Evolutionary conservation across 2,797 vertebrate species (phyloP).

Genomic region (Coranthus polyacanthus): DNA sequence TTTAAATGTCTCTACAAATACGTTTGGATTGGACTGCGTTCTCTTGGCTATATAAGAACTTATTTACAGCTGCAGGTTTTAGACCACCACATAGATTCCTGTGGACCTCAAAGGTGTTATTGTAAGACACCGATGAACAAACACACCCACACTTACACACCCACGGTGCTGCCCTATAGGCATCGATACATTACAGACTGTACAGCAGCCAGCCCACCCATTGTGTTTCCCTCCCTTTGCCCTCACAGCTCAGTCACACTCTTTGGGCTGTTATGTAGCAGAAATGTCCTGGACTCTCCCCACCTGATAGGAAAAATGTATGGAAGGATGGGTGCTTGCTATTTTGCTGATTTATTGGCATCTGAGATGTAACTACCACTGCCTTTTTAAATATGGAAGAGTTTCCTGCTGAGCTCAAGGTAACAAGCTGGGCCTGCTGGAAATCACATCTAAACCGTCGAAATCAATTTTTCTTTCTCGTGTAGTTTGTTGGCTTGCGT

Average conservation of each 20-base stretch:
- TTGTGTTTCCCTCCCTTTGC: conserved; percentile 30
- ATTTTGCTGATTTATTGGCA: conserved; percentile 28
- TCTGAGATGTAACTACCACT: conserved; percentile 5
- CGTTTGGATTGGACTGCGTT: too few relatives aligned
- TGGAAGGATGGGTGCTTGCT: not conserved
- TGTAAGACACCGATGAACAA: conserved; percentile 33
- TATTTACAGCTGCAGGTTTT: conserved; percentile 15
- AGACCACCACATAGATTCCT: conserved; percentile 31
- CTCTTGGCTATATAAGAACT: not conserved
- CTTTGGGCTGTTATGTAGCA: conserved; percentile 31
- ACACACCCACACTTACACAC: conserved; percentile 38
- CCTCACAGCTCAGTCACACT: conserved; percentile 17
- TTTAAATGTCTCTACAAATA: too few relatives aligned
- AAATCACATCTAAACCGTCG: conserved; percentile 14
- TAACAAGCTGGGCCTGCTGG: conserved; percentile 8
- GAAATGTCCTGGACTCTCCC: conserved; percentile 20
- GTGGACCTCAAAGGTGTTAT: conserved; percentile 55
- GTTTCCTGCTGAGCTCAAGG: conserved; percentile 21
- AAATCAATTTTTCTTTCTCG: not conserved
- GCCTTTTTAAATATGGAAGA: conserved; percentile 16
- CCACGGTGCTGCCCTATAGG: conserved; percentile 43
- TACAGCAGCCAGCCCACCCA: conserved; percentile 55
- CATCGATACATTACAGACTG: conserved; percentile 38
- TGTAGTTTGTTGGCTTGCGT: conserved; percentile 4
- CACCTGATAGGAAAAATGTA: not conserved